phyloP scores from a whole-genome alignment of 2,113 vertebrate genomes.

The Rattus norvegicus region DNA sequence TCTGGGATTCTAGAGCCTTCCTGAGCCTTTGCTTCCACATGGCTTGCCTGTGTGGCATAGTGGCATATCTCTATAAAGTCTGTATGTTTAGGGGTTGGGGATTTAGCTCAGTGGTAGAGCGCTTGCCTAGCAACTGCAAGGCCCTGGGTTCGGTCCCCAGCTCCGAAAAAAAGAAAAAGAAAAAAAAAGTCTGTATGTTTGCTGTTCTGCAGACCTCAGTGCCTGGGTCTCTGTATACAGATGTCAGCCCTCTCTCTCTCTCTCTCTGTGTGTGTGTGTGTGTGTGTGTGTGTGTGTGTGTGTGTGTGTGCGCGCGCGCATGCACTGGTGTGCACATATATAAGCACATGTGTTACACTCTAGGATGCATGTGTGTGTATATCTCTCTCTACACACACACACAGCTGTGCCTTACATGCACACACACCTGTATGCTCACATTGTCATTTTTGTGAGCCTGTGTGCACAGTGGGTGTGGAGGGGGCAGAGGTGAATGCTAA shows the following conservation, averaged over 20 bases:
- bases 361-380: neutral
- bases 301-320: no score
- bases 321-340: no score
- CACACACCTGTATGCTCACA: neutral
- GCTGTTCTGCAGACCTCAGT: no score
- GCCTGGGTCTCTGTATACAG: neutral
- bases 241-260: rapidly evolving
- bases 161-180: no score
- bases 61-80: neutral
- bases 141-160: no score
- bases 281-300: no score
- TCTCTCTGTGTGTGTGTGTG: neutral
- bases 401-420: neutral
- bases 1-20: neutral
- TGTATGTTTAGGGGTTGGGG: no score
- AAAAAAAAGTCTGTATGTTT: neutral
- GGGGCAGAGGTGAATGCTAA: rapidly evolving
- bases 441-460: neutral
- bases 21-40: no score
- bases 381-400: no score
- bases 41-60: neutral
- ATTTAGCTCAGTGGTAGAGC: no score
- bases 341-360: neutral
- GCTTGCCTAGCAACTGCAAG: no score
- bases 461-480: no score